A percentile compares a stretch with the other conserved stretches of the same genome.
phyloP scores from a whole-genome alignment of 2,888 invertebrate genomes.

The Oligia fasciuncula region DNA sequence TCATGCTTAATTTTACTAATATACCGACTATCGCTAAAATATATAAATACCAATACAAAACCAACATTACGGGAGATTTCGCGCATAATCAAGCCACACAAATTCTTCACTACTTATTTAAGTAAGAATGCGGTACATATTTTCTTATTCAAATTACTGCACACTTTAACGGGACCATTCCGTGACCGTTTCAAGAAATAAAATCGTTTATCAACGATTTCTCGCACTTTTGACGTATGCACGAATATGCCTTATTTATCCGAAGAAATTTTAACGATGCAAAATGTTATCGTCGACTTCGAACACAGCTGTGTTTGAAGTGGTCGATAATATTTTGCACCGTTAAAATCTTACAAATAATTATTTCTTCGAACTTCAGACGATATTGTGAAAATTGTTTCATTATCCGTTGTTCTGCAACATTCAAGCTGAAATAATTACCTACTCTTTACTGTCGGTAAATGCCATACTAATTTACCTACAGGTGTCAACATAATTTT shows the following conservation, averaged over 20 bases:
- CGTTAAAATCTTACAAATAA: slow-evolving; percentile 21
- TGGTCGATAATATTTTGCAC: slow-evolving; percentile 5
- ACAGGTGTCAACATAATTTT: slow-evolving; percentile 1
- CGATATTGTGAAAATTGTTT: slow-evolving; percentile 19
- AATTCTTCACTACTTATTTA: not conserved
- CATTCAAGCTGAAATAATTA: slow-evolving; percentile 1
- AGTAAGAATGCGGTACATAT: not conserved
- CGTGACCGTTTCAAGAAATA: slow-evolving; percentile 13
- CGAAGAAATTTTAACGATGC: slow-evolving; percentile 19
- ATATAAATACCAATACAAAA: not conserved
- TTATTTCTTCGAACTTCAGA: slow-evolving; percentile 39
- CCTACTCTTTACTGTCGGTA: not conserved
- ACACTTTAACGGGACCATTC: slow-evolving; percentile 17
- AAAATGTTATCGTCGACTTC: not conserved
- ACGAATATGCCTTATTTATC: slow-evolving; percentile 26
- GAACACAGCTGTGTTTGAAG: not conserved
- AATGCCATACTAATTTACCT: slow-evolving; percentile 1
- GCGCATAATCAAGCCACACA: not conserved
- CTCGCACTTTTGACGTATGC: slow-evolving; percentile 21
- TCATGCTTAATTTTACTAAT: not conserved
- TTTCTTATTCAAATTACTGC: slow-evolving; percentile 15
- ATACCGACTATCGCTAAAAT: not conserved
- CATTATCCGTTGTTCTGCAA: not conserved
- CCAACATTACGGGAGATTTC: not conserved
- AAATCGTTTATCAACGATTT: slow-evolving; percentile 24